Percentiles rank a stretch among this genome's conserved stretches.
These are phyloP conservation scores for Oncopodura yosiiana DNA, from an alignment of 1,140 invertebrate genomes.

Conservation along the genomic window DNA sequence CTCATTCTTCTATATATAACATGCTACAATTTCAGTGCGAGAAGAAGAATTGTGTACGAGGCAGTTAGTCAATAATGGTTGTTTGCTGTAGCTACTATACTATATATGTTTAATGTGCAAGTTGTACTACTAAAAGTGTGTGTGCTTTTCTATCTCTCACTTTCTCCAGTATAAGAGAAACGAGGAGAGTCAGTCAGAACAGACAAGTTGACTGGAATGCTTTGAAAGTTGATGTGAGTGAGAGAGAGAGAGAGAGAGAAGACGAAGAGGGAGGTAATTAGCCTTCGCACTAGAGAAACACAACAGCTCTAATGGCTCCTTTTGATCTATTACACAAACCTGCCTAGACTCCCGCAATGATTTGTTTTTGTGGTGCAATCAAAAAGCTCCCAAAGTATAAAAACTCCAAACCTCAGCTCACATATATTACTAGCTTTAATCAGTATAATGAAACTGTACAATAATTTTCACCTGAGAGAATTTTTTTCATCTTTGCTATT, in stretches of 20 bases:
- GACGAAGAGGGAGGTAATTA: conserved; percentile 17
- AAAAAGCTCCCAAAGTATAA: no score
- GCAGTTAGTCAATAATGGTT: no score
- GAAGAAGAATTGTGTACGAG: no score
- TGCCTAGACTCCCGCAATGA: conserved; percentile 6
- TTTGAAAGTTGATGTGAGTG: background rate
- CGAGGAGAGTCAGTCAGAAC: no score
- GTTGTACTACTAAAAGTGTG: background rate
- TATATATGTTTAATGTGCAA: no score
- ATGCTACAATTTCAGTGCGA: no score
- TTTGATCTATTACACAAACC: conserved; percentile 14
- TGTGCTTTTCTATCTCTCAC: background rate
- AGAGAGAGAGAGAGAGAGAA: conserved; percentile 9
- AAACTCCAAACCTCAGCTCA: no score
- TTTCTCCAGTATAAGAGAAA: background rate
- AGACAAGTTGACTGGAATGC: background rate
- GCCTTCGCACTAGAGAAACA: conserved; percentile 9
- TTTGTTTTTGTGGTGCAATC: conserved; percentile 22
- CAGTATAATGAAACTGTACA: conserved; percentile 23
- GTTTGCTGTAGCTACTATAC: no score
- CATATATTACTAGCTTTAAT: conserved; percentile 25
- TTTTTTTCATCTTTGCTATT: no score
- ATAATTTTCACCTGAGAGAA: no score
- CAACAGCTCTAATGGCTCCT: conserved; percentile 14
- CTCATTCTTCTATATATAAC: no score